Conservation (phyloP, 2,888 invertebrate genomes). For the Tetragonula carbonaria region DNA sequence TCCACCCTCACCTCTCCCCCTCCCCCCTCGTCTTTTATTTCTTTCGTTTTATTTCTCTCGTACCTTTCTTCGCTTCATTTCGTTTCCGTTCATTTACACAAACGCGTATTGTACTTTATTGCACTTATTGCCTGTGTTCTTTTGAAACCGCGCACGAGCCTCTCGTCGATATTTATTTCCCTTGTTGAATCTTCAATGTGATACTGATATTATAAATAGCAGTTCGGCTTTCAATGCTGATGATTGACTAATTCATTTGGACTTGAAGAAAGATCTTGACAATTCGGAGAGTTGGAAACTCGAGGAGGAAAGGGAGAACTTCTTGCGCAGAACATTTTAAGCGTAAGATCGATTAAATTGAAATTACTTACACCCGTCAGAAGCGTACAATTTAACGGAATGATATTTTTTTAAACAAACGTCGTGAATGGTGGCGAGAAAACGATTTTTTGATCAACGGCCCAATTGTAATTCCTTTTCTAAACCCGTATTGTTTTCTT, state of each 20-base stretch:
- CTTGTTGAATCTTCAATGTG: not conserved
- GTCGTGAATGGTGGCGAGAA: not conserved
- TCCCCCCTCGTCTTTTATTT: not conserved
- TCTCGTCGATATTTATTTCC: slow-evolving; percentile 20
- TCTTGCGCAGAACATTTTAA: not conserved
- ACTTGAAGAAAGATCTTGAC: not conserved
- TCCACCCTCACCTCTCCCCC: too few species aligned
- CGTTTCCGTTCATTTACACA: not conserved
- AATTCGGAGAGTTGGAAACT: not conserved
- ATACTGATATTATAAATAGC: slow-evolving; percentile 6
- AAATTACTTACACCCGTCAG: not conserved
- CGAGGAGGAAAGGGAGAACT: too few species aligned
- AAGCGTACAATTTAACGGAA: not conserved
- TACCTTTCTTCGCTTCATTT: not conserved
- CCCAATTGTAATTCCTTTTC: not conserved
- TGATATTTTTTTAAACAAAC: not conserved
- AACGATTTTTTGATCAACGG: not conserved
- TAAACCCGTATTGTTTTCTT: not conserved
- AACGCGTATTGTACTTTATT: slow-evolving; percentile 27
- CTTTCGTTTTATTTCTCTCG: too few species aligned
- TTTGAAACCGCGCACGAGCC: slow-evolving; percentile 31
- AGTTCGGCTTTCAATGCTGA: slow-evolving; percentile 7
- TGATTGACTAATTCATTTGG: not conserved
- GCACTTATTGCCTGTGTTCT: slow-evolving; percentile 52
- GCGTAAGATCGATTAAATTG: not conserved